A percentile compares a stretch with the other conserved stretches of the same genome.
These are phyloP conservation scores for Hemibagrus guttatus DNA, from an alignment of 2,797 vertebrate species.

Conservation along the genomic window DNA sequence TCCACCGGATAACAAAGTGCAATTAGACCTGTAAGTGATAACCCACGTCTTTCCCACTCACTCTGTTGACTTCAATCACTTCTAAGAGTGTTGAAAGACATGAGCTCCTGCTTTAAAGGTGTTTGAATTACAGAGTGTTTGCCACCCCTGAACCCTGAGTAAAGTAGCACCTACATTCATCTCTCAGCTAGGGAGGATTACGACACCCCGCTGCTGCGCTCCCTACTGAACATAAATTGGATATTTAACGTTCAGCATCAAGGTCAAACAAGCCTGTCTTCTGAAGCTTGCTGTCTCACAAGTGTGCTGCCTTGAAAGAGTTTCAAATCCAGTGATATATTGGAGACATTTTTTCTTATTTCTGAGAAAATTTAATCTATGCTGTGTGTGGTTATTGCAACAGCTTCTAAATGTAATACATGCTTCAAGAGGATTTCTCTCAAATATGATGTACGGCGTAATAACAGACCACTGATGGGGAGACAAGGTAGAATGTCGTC, in stretches of 20 bases:
- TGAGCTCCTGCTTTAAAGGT: slow-evolving; percentile 47
- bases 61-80: slow-evolving; percentile 56
- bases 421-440: slow-evolving; percentile 29
- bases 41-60: slow-evolving; percentile 16
- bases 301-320: slow-evolving; percentile 48
- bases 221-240: slow-evolving; percentile 63
- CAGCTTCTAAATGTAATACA: slow-evolving; percentile 30
- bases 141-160: slow-evolving; percentile 57
- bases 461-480: slow-evolving; percentile 39
- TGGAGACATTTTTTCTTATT: slow-evolving; percentile 50
- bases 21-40: slow-evolving; percentile 48
- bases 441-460: slow-evolving; percentile 29
- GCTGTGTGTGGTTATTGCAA: slow-evolving; percentile 36
- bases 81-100: slow-evolving; percentile 56
- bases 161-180: slow-evolving; percentile 61
- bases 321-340: slow-evolving; percentile 55
- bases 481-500: slow-evolving; percentile 21
- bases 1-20: slow-evolving; percentile 8
- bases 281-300: slow-evolving; percentile 53
- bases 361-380: slow-evolving; percentile 49
- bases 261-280: slow-evolving; percentile 64
- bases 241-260: slow-evolving; percentile 65
- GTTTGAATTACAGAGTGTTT: slow-evolving; percentile 62
- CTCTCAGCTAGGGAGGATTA: slow-evolving; percentile 59
- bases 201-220: slow-evolving; percentile 58